Percentiles rank a stretch among this genome's conserved stretches.
These are phyloP conservation scores for Dendropsophus ebraccatus DNA, from an alignment of 2,113 vertebrate species.

Conservation along the genomic window DNA sequence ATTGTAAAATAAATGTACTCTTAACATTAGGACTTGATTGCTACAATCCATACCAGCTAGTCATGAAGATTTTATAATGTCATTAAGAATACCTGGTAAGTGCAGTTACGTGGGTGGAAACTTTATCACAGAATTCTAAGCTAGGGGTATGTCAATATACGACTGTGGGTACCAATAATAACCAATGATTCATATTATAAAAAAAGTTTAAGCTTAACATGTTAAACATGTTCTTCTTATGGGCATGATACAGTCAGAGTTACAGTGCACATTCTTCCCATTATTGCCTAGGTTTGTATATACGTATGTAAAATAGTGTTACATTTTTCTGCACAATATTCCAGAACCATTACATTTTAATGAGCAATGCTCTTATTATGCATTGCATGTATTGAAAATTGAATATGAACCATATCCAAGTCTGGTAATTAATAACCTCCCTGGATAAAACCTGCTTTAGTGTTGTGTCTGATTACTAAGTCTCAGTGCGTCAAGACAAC, in stretches of 20 bases:
- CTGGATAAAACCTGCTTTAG: conserved; percentile 75
- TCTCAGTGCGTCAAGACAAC: conserved; percentile 73
- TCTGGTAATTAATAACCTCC: conserved; percentile 77
- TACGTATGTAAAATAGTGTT: no score
- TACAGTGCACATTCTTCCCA: no score
- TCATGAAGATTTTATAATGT: not conserved
- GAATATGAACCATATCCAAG: conserved; percentile 72
- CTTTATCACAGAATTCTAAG: no score
- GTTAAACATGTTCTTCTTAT: no score
- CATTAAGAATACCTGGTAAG: not conserved
- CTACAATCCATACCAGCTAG: not conserved
- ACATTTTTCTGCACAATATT: no score
- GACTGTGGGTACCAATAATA: no score
- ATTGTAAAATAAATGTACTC: not conserved
- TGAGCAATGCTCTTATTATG: conserved; percentile 62
- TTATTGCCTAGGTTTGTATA: no score
- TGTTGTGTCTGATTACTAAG: conserved; percentile 73
- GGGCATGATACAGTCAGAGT: no score
- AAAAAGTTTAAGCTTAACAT: no score
- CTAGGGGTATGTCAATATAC: no score
- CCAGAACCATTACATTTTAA: not conserved
- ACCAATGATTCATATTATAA: no score
- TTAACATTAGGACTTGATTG: not conserved
- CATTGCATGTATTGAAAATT: conserved; percentile 68
- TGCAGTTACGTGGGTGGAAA: no score